A percentile compares a stretch with the other conserved stretches of the same genome.
These are phyloP conservation scores for Nomada lathburiana DNA, from an alignment of 2,888 invertebrate species.

Conservation along the genomic window DNA sequence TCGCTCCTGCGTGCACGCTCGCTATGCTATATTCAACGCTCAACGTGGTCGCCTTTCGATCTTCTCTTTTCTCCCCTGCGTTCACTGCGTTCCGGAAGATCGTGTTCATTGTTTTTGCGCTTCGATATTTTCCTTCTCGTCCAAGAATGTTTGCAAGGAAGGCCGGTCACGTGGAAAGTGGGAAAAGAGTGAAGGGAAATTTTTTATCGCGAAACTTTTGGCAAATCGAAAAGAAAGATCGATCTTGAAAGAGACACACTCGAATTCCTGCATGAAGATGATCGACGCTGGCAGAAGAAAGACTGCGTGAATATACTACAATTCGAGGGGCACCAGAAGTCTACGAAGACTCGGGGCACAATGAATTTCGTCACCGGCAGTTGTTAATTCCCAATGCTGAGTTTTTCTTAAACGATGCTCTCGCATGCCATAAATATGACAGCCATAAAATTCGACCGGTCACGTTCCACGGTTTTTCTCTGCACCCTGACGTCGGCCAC, in stretches of 20 bases:
- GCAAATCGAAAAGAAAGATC: background rate
- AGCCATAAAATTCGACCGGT: conserved; percentile 61
- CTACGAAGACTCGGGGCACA: conserved; percentile 30
- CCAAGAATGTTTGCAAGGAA: too few species aligned
- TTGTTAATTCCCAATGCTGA: conserved; percentile 51
- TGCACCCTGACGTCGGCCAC: background rate
- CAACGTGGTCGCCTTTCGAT: conserved; percentile 11
- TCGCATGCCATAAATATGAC: conserved; percentile 64
- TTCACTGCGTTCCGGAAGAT: conserved; percentile 44
- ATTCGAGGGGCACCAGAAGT: background rate
- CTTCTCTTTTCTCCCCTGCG: conserved; percentile 9
- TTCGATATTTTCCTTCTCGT: background rate
- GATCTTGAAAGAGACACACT: background rate
- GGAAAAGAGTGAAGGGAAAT: background rate
- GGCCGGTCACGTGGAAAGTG: background rate
- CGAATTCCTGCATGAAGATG: conserved; percentile 16
- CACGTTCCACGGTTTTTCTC: conserved; percentile 60
- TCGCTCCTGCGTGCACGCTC: conserved; percentile 63
- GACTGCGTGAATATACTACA: conserved; percentile 11
- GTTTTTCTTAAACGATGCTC: conserved; percentile 44
- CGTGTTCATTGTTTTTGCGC: conserved; percentile 6
- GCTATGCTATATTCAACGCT: conserved; percentile 17
- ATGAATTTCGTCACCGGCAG: conserved; percentile 56
- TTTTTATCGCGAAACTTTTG: too few species aligned
- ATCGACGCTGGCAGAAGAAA: conserved; percentile 4